These are phyloP conservation scores for Petaurus breviceps DNA, from an alignment of 2,113 vertebrate genomes.

Conservation along the genomic window DNA sequence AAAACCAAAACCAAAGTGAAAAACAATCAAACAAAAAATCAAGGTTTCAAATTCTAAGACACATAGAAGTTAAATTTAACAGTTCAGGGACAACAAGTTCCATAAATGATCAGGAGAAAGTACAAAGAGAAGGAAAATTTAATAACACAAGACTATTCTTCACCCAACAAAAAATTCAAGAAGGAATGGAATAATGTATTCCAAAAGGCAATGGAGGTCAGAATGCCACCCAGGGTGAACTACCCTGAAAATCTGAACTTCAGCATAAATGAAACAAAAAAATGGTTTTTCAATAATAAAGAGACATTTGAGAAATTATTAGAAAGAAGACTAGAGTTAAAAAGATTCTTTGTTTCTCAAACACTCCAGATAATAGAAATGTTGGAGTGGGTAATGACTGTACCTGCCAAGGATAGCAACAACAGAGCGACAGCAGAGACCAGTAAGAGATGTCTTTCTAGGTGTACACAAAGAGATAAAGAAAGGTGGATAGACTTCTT, in stretches of 20 bases:
- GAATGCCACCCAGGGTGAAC: background rate
- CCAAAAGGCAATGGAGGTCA: background rate
- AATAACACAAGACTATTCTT: background rate
- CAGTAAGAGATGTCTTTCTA: background rate
- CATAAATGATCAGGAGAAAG: background rate
- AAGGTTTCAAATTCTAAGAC: background rate
- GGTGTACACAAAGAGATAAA: background rate
- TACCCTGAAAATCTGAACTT: background rate
- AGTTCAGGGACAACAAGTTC: background rate
- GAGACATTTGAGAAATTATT: background rate
- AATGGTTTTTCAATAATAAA: background rate
- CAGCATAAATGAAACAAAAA: background rate
- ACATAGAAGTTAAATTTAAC: background rate
- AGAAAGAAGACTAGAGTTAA: background rate
- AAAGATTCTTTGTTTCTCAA: background rate
- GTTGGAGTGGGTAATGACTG: background rate
- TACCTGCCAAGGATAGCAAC: background rate
- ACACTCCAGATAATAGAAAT: background rate
- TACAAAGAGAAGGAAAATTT: background rate
- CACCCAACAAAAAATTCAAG: background rate
- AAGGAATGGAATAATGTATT: background rate
- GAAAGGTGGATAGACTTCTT: background rate
- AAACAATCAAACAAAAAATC: no score
- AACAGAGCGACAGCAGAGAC: background rate
- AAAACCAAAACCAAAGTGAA: background rate